Percentiles rank a stretch among this genome's conserved stretches.
Conservation (phyloP, 2,113 vertebrate species). For the Hipposideros armiger region DNA sequence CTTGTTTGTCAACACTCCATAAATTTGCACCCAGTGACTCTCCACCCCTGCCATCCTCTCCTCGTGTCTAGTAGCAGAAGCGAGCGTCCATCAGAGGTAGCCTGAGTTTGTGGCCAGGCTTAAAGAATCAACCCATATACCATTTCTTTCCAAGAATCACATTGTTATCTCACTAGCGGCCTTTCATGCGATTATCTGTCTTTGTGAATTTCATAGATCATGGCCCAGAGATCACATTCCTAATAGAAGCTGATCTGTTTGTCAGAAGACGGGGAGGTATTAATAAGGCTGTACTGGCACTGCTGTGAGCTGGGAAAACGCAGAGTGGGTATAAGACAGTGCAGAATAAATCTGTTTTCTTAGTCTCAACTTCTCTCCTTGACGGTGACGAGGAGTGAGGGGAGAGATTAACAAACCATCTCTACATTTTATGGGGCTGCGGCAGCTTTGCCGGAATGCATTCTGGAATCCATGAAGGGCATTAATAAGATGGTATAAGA, state of each 20-base stretch:
- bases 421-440: not conserved
- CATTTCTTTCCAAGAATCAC: not conserved
- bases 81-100: not conserved
- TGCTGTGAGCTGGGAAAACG: not conserved
- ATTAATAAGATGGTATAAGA: not conserved
- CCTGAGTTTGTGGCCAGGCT: not conserved
- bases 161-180: not conserved
- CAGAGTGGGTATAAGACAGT: not conserved
- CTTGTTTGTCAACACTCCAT: not conserved
- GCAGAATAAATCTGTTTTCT: not conserved
- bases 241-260: not conserved
- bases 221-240: not conserved
- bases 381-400: not conserved
- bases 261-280: not conserved
- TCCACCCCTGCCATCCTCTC: not conserved
- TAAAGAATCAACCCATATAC: not conserved
- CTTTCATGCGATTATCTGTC: not conserved
- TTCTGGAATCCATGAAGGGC: not conserved
- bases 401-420: not conserved
- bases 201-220: not conserved
- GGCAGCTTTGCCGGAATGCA: not conserved
- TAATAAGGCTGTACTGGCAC: not conserved
- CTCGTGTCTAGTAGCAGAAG: not conserved
- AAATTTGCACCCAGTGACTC: fast-evolving
- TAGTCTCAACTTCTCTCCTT: not conserved